Base-by-base conservation (phyloP, 2,888 invertebrate species). In the Ptychoptera contaminata region DNA sequence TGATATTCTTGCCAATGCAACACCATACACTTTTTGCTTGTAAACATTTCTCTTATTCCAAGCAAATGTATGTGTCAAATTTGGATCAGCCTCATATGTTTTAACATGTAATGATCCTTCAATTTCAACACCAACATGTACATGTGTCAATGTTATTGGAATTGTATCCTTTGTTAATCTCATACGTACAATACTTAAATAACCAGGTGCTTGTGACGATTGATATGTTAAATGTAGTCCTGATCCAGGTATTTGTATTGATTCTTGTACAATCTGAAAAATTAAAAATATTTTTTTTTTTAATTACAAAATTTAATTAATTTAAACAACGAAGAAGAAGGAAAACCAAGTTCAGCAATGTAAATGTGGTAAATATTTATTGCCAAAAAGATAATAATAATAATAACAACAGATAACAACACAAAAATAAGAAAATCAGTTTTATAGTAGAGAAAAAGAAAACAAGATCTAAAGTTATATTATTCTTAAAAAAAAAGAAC, bases 1-100 rank as follows among this genome's bases (percentile, higher is more conserved):
- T 2, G 86, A 87, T 39, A 88, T 83, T 56, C 84, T 79, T 1
- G 90, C 90, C 59, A 83, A 81, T 1, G 87, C 87, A 52, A 87
- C 78, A 0, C 90, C 91, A 58, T 90, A 90, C 2, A 86, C 90
- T 70, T 92, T 93, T 68, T 96, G 94, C 58, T 90, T 86, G 68
- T 97, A 98, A 37, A 94, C 93, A 64, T 98, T 97, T 49, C 91
- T 74, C 63, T 94, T 88, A 65, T 94, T 93, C 98, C 98, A 99
- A 2, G 93, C 88, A 62, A 94, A 98, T 8, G 88, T 91, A 65
- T 94, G 93, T 43, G 86, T 87, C 47, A 98, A 70, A 61, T 91
- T 87, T 0, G 94, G 90, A 65, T 94, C 94, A 1, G 97, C 94
- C 66, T 96, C 96, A 63, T 97, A 94, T 1, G 83, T 82, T 64